Conservation (phyloP, 2,797 vertebrate genomes). For the Clarias pachynema region DNA sequence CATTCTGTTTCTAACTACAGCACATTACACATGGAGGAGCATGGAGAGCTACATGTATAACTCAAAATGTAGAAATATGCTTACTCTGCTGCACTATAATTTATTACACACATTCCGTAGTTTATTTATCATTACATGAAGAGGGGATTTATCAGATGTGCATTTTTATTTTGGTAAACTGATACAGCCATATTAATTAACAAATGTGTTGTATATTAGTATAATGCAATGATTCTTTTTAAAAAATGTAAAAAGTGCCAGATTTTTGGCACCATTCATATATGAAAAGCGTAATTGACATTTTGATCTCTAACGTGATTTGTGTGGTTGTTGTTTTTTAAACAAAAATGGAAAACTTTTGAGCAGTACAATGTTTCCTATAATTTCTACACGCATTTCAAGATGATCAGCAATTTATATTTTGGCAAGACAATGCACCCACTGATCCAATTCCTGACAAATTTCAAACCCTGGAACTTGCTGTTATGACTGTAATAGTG, state of each 20-base stretch:
- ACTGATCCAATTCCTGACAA: neutral
- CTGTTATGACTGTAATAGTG: neutral
- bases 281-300: neutral
- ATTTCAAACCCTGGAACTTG: neutral
- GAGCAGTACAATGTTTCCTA: neutral
- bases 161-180: neutral
- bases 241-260: neutral
- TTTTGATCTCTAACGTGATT: neutral
- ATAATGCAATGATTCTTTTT: neutral
- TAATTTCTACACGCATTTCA: neutral
- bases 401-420: neutral
- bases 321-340: neutral
- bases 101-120: neutral
- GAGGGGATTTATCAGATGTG: neutral
- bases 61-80: neutral
- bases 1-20: slow-evolving; percentile 5
- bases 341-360: neutral
- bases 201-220: neutral
- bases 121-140: neutral
- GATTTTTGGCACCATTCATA: neutral
- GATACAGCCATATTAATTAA: neutral
- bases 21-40: neutral
- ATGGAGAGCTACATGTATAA: neutral
- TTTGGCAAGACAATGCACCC: neutral
- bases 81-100: neutral